phyloP scores from a whole-genome alignment of 2,888 invertebrate species.

The Cremastinae sp. region DNA sequence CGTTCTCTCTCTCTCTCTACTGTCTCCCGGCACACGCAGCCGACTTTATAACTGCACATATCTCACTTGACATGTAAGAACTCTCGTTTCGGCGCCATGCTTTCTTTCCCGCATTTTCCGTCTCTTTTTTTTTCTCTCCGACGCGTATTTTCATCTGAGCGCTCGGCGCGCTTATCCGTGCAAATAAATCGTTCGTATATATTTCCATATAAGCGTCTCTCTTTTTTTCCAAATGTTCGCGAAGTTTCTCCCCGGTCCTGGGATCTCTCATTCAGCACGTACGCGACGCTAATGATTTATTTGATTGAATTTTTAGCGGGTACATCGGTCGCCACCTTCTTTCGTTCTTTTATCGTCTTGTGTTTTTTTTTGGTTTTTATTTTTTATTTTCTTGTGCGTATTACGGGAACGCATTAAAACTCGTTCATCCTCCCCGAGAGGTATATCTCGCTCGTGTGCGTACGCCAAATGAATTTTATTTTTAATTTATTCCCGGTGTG shows the following conservation, averaged over 20 bases:
- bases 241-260: constrained; percentile 17
- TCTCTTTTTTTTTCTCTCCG: constrained; percentile 6
- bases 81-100: constrained; percentile 40
- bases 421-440: background rate
- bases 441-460: constrained; percentile 5
- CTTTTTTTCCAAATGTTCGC: background rate
- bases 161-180: background rate
- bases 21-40: constrained; percentile 34
- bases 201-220: constrained; percentile 1
- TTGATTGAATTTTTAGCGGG: constrained; percentile 64
- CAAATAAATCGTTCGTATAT: background rate
- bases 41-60: constrained; percentile 22
- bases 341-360: background rate
- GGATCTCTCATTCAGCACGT: constrained; percentile 55
- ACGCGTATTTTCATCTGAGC: too few relatives aligned
- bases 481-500: constrained; percentile 44
- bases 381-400: background rate
- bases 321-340: constrained; percentile 33
- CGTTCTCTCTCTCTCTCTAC: constrained; percentile 31
- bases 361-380: constrained; percentile 1
- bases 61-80: constrained; percentile 13
- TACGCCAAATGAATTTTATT: constrained; percentile 51
- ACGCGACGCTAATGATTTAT: constrained; percentile 64
- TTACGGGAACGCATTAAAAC: background rate
- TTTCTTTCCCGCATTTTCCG: constrained; percentile 3